Conservation (phyloP, 1,140 invertebrate genomes). For the Drosophila lacteicornis region DNA sequence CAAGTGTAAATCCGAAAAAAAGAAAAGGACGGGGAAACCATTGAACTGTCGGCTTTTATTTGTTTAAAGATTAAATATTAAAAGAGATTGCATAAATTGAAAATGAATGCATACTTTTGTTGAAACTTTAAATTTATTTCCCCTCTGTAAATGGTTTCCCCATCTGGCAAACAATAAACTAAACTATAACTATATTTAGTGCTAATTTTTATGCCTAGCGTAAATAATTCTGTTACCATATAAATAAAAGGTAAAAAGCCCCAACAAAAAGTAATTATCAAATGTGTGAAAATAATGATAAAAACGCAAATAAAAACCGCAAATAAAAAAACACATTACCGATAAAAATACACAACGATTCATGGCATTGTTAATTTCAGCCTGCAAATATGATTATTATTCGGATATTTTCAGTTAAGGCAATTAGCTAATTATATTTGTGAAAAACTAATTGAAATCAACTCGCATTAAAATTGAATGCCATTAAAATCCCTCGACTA, state of each 20-base stretch:
- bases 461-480: conserved; percentile 12
- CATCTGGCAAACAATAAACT: conserved; percentile 31
- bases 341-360: conserved; percentile 41
- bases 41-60: neutral
- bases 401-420: conserved; percentile 36
- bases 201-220: conserved; percentile 76
- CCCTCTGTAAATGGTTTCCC: conserved; percentile 25
- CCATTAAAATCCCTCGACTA: conserved; percentile 8
- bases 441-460: conserved; percentile 21
- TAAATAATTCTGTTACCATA: conserved; percentile 65
- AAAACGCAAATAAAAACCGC: conserved; percentile 8
- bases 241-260: conserved; percentile 21
- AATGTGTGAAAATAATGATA: conserved; percentile 35
- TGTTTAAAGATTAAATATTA: neutral
- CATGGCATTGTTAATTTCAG: conserved; percentile 49
- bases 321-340: conserved; percentile 20
- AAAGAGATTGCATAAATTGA: conserved; percentile 1
- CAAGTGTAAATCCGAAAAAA: conserved; percentile 19
- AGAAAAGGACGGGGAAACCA: conserved; percentile 25
- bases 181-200: conserved; percentile 61
- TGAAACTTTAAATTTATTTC: conserved; percentile 3
- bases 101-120: too few species aligned
- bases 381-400: conserved; percentile 37
- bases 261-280: conserved; percentile 46
- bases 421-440: conserved; percentile 60